A percentile compares a stretch with the other conserved stretches of the same genome.
Evolutionary conservation across 1,140 invertebrate genomes (phyloP).

Genomic region (Drosophila auraria): DNA sequence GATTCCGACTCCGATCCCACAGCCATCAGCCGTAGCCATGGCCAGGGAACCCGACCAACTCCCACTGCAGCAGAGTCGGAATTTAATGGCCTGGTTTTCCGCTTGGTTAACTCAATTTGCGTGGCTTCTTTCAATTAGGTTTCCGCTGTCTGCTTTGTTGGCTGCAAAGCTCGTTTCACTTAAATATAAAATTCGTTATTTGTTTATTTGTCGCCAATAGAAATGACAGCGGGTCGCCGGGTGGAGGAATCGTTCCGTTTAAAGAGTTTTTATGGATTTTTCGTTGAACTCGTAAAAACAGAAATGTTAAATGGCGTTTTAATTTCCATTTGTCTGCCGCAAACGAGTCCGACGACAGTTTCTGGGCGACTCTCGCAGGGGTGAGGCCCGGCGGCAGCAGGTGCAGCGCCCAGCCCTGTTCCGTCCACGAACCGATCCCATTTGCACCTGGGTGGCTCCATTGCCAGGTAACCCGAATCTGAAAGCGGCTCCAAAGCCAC

Average conservation of each 20-base stretch:
- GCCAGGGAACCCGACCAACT: constrained; percentile 7
- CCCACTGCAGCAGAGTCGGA: constrained; percentile 47
- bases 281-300: constrained; percentile 78
- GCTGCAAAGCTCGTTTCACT: constrained; percentile 66
- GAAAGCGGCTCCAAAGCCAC: constrained; percentile 18
- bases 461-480: constrained; percentile 47
- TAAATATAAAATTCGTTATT: constrained; percentile 69
- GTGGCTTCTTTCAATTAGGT: constrained; percentile 81
- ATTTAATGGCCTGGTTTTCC: constrained; percentile 82
- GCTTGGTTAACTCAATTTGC: constrained; percentile 83
- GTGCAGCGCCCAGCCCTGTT: constrained; percentile 49
- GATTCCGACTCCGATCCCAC: constrained; percentile 22
- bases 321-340: constrained; percentile 59
- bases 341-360: constrained; percentile 73
- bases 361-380: not conserved
- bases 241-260: constrained; percentile 26
- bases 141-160: constrained; percentile 60
- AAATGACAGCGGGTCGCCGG: constrained; percentile 37
- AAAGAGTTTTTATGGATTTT: constrained; percentile 63
- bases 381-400: constrained; percentile 47
- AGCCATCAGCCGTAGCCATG: constrained; percentile 10
- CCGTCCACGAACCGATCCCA: constrained; percentile 23
- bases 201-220: constrained; percentile 81
- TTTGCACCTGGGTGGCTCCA: constrained; percentile 49
- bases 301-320: constrained; percentile 72